Percentiles rank a stretch among this genome's conserved stretches.
Evolutionary conservation across 2,113 vertebrate genomes (phyloP).

Genomic region (Cygnus buccinator): DNA sequence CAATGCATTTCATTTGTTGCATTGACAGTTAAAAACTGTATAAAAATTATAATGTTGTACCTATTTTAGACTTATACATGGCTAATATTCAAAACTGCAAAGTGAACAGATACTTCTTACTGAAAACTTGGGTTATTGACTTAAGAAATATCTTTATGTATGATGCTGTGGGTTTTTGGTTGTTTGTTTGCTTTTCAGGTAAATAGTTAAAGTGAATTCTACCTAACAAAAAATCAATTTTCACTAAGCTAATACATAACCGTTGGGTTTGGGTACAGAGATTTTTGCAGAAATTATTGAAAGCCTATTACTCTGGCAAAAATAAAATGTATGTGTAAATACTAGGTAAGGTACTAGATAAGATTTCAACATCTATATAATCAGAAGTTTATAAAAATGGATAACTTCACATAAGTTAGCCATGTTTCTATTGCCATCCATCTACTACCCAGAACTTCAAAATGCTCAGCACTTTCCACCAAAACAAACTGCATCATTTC

Average conservation of each 20-base stretch:
- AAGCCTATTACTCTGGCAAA: not conserved
- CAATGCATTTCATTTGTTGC: not conserved
- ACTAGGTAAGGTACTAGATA: not conserved
- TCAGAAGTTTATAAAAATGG: not conserved
- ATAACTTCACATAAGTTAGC: not conserved
- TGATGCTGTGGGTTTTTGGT: no score
- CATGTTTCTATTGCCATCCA: not conserved
- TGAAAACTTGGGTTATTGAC: not conserved
- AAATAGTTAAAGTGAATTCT: not conserved
- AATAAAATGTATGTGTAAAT: not conserved
- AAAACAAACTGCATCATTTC: not conserved
- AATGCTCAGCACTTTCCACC: not conserved
- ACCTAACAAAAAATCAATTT: not conserved
- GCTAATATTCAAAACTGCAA: not conserved
- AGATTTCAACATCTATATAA: not conserved
- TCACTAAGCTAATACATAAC: not conserved
- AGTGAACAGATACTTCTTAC: not conserved
- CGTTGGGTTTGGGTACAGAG: not conserved
- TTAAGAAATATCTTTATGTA: not conserved
- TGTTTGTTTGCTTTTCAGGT: not conserved
- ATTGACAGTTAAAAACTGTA: not conserved
- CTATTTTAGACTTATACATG: not conserved
- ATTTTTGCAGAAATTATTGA: not conserved
- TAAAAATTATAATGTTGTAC: not conserved
- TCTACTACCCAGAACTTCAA: not conserved